Conservation (phyloP, 2,888 invertebrate species). For the Calliopum simillimum region DNA sequence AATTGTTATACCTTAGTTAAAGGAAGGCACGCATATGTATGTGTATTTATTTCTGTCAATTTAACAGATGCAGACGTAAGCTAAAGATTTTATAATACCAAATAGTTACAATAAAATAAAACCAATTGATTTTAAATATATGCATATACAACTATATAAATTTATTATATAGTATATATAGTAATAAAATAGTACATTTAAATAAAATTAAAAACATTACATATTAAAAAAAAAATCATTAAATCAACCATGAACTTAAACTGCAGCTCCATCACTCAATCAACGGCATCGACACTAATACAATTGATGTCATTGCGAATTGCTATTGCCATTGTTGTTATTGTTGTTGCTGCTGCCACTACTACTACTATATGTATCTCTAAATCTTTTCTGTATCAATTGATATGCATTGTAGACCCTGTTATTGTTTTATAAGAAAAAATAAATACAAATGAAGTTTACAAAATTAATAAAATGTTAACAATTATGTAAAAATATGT, state of each 20-base stretch:
- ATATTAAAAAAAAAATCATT: constrained; percentile 1
- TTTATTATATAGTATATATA: constrained; percentile 20
- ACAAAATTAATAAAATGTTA: constrained; percentile 58
- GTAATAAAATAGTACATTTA: constrained; percentile 6
- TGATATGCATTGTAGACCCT: constrained; percentile 79
- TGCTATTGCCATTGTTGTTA: neutral
- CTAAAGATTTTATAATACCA: neutral
- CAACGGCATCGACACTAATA: neutral
- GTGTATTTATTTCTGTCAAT: constrained; percentile 14
- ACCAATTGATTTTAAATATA: neutral
- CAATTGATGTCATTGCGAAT: neutral
- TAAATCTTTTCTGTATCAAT: constrained; percentile 77
- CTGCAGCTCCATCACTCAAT: neutral
- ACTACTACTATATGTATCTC: constrained; percentile 74
- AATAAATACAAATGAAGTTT: constrained; percentile 53
- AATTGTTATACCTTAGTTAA: neutral
- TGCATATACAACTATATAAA: constrained; percentile 16
- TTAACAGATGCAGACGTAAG: neutral
- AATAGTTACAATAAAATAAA: neutral
- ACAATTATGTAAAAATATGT: neutral
- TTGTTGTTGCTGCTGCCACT: constrained; percentile 4
- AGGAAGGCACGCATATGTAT: neutral
- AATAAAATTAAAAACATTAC: constrained; percentile 25
- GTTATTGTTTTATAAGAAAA: constrained; percentile 48
- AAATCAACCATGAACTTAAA: neutral